Conservation (phyloP, 2,113 vertebrate genomes). For the Edolisoma coerulescens region DNA sequence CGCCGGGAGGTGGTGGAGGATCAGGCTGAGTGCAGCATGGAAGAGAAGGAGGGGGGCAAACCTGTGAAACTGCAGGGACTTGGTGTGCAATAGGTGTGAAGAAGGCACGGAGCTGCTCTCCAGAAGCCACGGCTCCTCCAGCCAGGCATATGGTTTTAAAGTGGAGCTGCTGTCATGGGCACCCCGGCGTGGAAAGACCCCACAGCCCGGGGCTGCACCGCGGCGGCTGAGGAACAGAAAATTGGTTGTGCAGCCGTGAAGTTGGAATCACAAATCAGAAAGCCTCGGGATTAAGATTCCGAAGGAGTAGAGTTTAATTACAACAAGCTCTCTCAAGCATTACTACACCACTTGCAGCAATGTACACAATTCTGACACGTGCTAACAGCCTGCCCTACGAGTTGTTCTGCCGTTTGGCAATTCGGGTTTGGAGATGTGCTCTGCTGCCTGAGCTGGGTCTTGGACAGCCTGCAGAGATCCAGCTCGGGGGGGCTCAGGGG, state of each 20-base stretch:
- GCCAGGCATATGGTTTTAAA: neutral
- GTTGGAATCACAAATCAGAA: neutral
- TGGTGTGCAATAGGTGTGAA: neutral
- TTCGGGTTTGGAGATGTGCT: rapidly evolving
- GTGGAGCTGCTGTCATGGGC: neutral
- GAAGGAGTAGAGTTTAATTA: neutral
- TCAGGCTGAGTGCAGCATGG: neutral
- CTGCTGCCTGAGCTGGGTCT: neutral
- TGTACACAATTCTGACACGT: neutral
- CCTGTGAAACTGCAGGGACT: neutral
- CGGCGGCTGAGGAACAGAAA: neutral
- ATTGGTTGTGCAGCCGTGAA: neutral
- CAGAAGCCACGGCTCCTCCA: neutral
- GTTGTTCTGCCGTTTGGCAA: neutral
- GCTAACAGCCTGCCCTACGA: neutral
- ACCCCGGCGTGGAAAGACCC: neutral
- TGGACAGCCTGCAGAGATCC: neutral
- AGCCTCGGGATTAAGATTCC: neutral
- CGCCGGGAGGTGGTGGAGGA: neutral
- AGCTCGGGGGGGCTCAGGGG: neutral
- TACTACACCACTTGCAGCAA: neutral
- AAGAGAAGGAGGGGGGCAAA: neutral
- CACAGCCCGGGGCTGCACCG: neutral
- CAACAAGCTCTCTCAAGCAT: neutral
- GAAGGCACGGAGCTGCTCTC: neutral